Conservation (phyloP, 2,113 vertebrate genomes). For the Melospiza melodia region DNA sequence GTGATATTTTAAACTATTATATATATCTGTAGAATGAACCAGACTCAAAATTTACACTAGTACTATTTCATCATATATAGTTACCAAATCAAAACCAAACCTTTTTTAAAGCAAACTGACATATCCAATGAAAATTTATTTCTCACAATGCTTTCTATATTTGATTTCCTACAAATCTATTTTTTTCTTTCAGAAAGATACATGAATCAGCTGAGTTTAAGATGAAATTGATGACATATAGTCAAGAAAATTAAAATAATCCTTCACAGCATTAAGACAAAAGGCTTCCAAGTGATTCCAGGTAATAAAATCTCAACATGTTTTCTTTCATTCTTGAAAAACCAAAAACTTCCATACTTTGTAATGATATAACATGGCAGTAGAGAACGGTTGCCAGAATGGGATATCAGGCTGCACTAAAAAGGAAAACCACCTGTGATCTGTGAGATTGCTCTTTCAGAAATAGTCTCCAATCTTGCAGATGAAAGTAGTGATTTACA, state of each 20-base stretch:
- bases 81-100: neutral
- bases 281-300: neutral
- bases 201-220: neutral
- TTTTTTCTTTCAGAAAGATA: neutral
- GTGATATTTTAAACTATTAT: neutral
- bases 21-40: neutral
- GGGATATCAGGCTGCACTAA: neutral
- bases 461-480: neutral
- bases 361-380: neutral
- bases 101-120: neutral
- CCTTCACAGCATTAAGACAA: neutral
- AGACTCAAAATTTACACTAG: neutral
- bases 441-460: neutral
- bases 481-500: neutral
- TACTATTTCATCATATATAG: neutral
- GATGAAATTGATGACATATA: rapidly evolving
- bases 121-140: neutral
- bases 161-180: neutral
- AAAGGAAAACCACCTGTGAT: neutral
- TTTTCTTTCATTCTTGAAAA: neutral
- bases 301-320: neutral
- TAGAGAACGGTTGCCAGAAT: neutral
- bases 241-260: neutral
- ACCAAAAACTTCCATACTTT: neutral
- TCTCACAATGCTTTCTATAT: neutral